Evolutionary conservation across 2,888 invertebrate species (phyloP).

Genomic region (Oligia strigilis): DNA sequence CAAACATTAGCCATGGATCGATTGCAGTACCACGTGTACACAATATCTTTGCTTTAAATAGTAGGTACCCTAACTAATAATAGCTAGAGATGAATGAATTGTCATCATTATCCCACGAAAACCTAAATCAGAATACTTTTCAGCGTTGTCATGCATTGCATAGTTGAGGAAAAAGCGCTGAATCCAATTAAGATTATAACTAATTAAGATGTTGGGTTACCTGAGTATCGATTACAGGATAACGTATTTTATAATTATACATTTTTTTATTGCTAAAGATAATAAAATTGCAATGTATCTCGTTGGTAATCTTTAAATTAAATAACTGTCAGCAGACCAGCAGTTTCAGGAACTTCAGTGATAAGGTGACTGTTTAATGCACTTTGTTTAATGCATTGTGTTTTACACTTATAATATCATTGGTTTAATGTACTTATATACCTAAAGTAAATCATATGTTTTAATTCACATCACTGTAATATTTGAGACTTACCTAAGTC

Average conservation of each 20-base stretch:
- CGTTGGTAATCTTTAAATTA: no score
- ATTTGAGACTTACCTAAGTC: not conserved
- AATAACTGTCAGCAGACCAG: not conserved
- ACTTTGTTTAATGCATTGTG: no score
- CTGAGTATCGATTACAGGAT: not conserved
- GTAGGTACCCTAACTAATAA: not conserved
- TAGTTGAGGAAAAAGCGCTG: not conserved
- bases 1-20: slow-evolving; percentile 56
- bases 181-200: not conserved
- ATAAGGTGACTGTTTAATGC: not conserved
- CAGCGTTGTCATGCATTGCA: not conserved
- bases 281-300: not conserved
- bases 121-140: not conserved
- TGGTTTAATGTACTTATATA: not conserved
- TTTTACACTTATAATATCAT: no score
- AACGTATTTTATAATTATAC: not conserved
- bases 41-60: slow-evolving; percentile 18
- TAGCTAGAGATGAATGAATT: not conserved
- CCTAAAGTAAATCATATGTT: no score
- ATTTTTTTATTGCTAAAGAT: not conserved
- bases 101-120: not conserved
- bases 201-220: not conserved
- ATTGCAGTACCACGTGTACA: slow-evolving; percentile 59
- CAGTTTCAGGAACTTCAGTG: not conserved
- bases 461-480: no score